Conservation (phyloP, 2,113 vertebrate species). For the Ochotona princeps region DNA sequence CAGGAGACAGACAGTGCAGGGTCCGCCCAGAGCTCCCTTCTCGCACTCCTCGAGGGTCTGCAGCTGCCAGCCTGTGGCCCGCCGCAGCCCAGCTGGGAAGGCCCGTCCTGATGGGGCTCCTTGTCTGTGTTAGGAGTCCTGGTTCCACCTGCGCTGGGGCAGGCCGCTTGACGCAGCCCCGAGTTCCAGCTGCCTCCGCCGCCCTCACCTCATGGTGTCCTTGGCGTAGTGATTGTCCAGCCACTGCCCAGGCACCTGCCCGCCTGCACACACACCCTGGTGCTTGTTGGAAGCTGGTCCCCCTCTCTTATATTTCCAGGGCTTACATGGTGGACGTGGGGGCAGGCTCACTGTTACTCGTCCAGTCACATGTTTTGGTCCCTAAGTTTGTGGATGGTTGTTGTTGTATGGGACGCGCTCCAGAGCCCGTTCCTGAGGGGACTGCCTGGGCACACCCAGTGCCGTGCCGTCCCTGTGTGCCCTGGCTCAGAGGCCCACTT, state of each 20-base stretch:
- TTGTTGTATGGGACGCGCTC: no score
- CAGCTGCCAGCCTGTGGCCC: accelerated
- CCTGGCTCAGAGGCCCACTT: no score
- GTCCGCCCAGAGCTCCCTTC: no score
- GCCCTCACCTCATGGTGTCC: no score
- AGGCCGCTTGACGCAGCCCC: neutral
- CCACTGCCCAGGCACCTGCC: no score
- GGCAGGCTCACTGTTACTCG: neutral
- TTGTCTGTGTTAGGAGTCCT: neutral
- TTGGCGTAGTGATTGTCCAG: no score
- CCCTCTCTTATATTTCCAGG: neutral
- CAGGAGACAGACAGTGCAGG: no score
- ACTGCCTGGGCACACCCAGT: neutral
- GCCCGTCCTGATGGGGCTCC: accelerated
- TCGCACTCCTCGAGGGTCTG: accelerated
- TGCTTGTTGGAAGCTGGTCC: neutral
- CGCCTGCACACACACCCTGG: accelerated
- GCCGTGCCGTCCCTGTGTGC: no score
- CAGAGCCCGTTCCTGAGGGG: neutral
- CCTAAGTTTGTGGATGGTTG: no score
- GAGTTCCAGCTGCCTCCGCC: no score
- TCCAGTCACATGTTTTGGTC: no score
- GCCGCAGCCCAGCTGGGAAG: accelerated
- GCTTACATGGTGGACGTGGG: accelerated
- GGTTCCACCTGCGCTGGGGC: no score